Base-by-base conservation (phyloP, 2,888 invertebrate species). In the Andrena trimmerana region DNA sequence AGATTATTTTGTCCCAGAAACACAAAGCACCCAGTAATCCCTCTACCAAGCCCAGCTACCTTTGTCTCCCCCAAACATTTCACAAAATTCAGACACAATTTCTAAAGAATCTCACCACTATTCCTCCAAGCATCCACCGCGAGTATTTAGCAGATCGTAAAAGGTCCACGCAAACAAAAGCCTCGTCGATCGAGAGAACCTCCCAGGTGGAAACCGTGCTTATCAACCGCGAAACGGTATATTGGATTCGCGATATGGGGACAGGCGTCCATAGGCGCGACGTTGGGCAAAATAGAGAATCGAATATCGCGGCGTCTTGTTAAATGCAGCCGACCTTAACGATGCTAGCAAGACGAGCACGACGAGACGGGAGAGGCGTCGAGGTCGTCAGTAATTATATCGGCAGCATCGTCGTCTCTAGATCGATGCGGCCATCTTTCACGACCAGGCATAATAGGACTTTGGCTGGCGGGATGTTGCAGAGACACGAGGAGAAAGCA, bases 301-400 rank as follows among this genome's bases (percentile, higher is more conserved):
- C 73, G 67, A 81, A 68, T 57, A 57, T 48, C 71, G 29, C 42
- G 42, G 5, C 69, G 54, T 69, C 57, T 82, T 66, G 70, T 75
- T 78, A 70, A 76, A 73, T 29, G 59, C 59, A 71, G 54, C 72
- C 65, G 76, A 83, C 57, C 79, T 74, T 71, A 80, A 74, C 65
- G 76, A 62, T 66, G 77, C 27, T 71, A 57, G 57, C 62, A 31
- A 80, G 71, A 78, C 67, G 67, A 75, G 60, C n/a, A 7, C 48
- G 31, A 31, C 52, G 74, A 54, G 52, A 16, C 8, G 5, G 36
- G 69, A 57, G 71, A 82, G 71, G 78, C 27, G 75, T n/a, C 70
- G 79, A 76, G 75, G 81, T 80, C 74, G 83, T 60, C 36, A 78
- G 77, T 86, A 86, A 87, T 87, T 87, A 81, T 79, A 83, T 83